Evolutionary conservation across 2,113 vertebrate genomes (phyloP), one percentile per base, ranked within the genome.

Genomic region (Osmerus mordax): DNA sequence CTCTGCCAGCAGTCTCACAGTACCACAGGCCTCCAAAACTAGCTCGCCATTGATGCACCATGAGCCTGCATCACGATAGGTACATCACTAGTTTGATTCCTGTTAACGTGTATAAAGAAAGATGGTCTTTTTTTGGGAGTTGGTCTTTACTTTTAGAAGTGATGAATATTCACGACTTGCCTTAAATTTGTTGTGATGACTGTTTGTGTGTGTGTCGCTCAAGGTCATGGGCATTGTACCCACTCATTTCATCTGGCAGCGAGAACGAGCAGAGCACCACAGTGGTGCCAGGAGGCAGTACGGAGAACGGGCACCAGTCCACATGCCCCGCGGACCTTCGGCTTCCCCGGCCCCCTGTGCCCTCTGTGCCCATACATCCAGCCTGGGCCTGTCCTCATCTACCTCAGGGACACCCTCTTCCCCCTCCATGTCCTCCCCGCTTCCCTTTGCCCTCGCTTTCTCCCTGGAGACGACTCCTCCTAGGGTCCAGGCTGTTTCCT

Each of bases 181-280:
- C 41, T 47, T 1, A 47, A 9, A n/a, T 64, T 6, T 59, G 12
- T 54, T 12, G 13, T 29, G 9, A 15, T 47, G 29, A 19, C 2
- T 60, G 19, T 4, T 1, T 71, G 70, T 6, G 41, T 6, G 41
- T 72, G 4, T 59, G 3, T 53, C 81, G 68, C 61, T 52, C 0
- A 3, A 99, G 97, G 95, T 99, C 81, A 99, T 99, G 93, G 96
- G 93, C 76, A 97, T 99, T 4, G 91, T 95, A 74, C 94, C 96
- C 56, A 90, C 92, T 51, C 96, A 99, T 82, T 94, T 92, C 1
- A 83, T 91, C 73, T 99, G 97, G 97, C 92, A 95, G 85, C 92
- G 95, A 4, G 93, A 94, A 76, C 93, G 97, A 4, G 91, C 94
- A 0, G 67, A 82, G 61, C 91, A 94, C 82, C 97, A 99, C 84